phyloP scores from a whole-genome alignment of 2,797 vertebrate species.

The Molothrus ater region DNA sequence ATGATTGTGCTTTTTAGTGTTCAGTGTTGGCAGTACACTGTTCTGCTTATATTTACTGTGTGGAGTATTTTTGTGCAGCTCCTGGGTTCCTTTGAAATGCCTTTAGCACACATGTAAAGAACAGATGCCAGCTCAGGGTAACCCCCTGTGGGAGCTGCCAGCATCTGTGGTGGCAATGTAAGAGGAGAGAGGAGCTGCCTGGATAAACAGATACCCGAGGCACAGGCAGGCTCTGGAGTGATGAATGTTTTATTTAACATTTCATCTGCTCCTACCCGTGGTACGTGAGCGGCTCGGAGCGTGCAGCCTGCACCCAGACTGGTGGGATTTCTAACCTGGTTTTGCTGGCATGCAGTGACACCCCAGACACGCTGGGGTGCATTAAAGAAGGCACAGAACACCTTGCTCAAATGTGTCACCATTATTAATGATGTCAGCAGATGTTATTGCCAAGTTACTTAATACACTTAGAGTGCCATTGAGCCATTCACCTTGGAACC shows the following conservation, averaged over 20 bases:
- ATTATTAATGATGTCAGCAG: not conserved
- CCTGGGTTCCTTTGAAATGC: not conserved
- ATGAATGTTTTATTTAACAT: constrained; percentile 56
- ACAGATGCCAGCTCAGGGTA: not conserved
- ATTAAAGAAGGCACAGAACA: not conserved
- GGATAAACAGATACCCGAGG: constrained; percentile 31
- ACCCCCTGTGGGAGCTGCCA: not conserved
- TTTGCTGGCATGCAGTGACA: not conserved
- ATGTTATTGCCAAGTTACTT: not conserved
- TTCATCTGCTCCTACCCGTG: not conserved
- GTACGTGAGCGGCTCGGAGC: not conserved
- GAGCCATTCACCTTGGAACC: not conserved
- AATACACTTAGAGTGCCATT: not conserved
- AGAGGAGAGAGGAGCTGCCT: constrained; percentile 29
- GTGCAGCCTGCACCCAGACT: not conserved
- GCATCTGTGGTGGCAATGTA: not conserved
- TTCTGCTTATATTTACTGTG: not conserved
- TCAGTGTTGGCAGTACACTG: not conserved
- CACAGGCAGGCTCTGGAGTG: constrained; percentile 6
- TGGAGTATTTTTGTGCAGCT: not conserved
- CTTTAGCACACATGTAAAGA: not conserved
- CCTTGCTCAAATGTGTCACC: not conserved
- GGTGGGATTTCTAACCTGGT: not conserved
- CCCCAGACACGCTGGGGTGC: not conserved
- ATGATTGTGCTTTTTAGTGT: not conserved